These are phyloP conservation scores for Lytechinus variegatus DNA, from an alignment of 35 echinoderm and acorn worm species.

Conservation along the genomic window DNA sequence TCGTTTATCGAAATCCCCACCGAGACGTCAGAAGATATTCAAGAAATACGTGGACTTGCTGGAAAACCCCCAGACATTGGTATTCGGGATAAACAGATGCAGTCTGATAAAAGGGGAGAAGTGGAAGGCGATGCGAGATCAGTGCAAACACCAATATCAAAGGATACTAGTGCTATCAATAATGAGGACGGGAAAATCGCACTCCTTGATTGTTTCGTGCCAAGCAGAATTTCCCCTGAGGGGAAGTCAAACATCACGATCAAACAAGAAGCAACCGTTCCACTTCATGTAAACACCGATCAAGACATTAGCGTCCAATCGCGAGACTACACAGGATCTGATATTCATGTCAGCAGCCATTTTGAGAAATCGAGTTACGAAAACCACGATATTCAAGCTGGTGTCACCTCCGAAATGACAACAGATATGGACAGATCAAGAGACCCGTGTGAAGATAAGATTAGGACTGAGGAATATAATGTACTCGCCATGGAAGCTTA, in stretches of 20 bases:
- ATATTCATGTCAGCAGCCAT: not conserved
- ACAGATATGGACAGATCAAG: not conserved
- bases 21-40: not conserved
- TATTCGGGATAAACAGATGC: no score
- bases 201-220: not conserved
- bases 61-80: not conserved
- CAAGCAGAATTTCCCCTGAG: not conserved
- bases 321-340: not conserved
- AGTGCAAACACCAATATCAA: not conserved
- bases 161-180: not conserved
- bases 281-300: not conserved
- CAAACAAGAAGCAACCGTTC: not conserved
- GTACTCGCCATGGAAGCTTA: slow-evolving; percentile 15
- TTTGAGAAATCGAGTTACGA: not conserved
- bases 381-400: not conserved
- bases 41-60: not conserved
- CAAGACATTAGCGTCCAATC: not conserved
- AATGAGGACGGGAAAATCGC: not conserved
- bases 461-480: not conserved
- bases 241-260: not conserved
- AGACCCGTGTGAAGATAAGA: not conserved
- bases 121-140: not conserved
- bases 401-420: not conserved
- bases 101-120: not conserved
- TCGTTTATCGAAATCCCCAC: not conserved